phyloP scores from a whole-genome alignment of 2,113 vertebrate species.

The Scolopax mira region DNA sequence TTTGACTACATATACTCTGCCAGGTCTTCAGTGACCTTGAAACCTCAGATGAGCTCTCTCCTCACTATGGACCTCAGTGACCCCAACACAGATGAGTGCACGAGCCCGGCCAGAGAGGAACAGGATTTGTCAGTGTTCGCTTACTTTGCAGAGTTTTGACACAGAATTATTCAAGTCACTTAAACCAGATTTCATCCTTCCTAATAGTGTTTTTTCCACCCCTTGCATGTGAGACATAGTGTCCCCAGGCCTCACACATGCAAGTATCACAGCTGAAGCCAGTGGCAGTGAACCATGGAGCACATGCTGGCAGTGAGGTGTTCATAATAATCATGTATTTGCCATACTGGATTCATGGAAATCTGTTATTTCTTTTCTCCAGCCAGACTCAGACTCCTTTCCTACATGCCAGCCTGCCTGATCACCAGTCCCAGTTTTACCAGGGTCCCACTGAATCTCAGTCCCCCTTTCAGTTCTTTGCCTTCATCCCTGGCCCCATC shows the following conservation, averaged over 20 bases:
- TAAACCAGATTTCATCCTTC: background rate
- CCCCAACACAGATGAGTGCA: background rate
- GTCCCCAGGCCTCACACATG: background rate
- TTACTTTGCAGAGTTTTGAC: background rate
- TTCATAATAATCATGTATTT: background rate
- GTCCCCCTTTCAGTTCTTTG: background rate
- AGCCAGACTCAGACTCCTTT: background rate
- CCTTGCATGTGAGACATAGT: background rate
- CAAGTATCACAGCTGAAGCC: background rate
- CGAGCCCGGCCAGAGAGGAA: background rate
- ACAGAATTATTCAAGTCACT: background rate
- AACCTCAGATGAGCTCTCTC: background rate
- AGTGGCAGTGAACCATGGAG: background rate
- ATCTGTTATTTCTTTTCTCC: background rate
- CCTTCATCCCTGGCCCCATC: background rate
- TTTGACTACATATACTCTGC: background rate
- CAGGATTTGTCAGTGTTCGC: accelerated
- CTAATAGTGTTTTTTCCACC: background rate
- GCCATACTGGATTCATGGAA: background rate
- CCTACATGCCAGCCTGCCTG: background rate
- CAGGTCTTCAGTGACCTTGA: background rate
- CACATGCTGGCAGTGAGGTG: background rate
- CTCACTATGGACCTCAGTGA: background rate
- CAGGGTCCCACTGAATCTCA: background rate
- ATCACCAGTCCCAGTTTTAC: background rate